Percentiles rank a stretch among this genome's conserved stretches.
Conservation (phyloP, 2,888 invertebrate species). For the Limnephilus lunatus region DNA sequence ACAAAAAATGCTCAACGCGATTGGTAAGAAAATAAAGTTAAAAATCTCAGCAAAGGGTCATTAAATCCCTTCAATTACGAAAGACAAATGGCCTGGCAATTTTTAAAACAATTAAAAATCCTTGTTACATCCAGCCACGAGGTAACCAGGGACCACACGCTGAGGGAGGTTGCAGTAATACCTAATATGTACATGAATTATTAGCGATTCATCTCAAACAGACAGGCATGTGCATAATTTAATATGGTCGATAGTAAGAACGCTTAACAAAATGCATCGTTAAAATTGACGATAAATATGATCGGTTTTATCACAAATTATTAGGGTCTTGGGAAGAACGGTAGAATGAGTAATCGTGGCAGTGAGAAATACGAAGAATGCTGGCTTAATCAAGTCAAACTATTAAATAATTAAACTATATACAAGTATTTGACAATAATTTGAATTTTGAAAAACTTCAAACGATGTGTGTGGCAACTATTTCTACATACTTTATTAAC, state of each 20-base stretch:
- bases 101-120: conserved; percentile 9
- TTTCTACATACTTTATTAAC: no score
- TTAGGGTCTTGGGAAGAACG: background rate
- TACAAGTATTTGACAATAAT: no score
- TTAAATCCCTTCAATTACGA: background rate
- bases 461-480: no score
- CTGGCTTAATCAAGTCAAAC: background rate
- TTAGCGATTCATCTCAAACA: background rate
- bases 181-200: background rate
- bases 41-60: background rate
- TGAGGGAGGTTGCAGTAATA: background rate
- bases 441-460: no score
- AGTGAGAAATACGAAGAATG: background rate
- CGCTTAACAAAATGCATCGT: background rate
- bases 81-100: background rate
- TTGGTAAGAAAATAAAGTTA: no score
- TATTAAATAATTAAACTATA: no score
- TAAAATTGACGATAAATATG: background rate
- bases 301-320: background rate
- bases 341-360: background rate
- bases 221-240: background rate
- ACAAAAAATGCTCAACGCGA: no score
- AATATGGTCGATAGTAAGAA: background rate
- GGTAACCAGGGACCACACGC: background rate
- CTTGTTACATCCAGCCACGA: background rate